Conservation (phyloP, 1,140 invertebrate genomes). For the Lasioglossum baleicum region DNA sequence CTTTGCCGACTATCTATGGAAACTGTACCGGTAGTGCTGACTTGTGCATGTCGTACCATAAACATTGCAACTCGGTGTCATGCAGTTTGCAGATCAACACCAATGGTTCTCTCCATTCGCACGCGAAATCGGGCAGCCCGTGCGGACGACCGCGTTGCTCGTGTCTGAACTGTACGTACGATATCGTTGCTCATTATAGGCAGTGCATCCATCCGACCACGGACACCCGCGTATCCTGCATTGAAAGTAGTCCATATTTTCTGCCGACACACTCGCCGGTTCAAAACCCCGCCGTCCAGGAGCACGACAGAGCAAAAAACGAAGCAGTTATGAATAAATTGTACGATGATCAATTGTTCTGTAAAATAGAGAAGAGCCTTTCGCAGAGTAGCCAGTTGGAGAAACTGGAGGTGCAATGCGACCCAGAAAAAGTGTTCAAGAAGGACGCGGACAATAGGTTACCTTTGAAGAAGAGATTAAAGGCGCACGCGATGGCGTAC, state of each 20-base stretch:
- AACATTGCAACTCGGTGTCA: constrained; percentile 67
- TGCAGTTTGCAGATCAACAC: constrained; percentile 67
- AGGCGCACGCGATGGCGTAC: constrained; percentile 65
- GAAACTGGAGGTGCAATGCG: constrained; percentile 52
- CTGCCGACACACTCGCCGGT: constrained; percentile 65
- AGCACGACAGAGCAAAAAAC: constrained; percentile 60
- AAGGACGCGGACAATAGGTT: constrained; percentile 65
- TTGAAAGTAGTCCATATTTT: constrained; percentile 70
- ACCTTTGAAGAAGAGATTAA: constrained; percentile 75
- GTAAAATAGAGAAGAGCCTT: constrained; percentile 64
- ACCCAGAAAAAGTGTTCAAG: constrained; percentile 54
- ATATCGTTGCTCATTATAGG: constrained; percentile 71
- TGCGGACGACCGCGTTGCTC: constrained; percentile 59
- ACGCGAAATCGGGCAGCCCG: constrained; percentile 47
- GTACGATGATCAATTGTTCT: constrained; percentile 68
- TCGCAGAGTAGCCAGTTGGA: constrained; percentile 59
- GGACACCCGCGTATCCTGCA: constrained; percentile 62
- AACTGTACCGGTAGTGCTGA: constrained; percentile 65
- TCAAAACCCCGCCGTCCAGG: constrained; percentile 67
- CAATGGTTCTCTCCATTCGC: constrained; percentile 54
- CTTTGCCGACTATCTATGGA: constrained; percentile 61
- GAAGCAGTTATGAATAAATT: constrained; percentile 65
- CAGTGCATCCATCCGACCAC: constrained; percentile 69
- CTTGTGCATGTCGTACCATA: constrained; percentile 68
- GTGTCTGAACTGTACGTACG: constrained; percentile 69